Evolutionary conservation across 2,797 vertebrate species (phyloP), one percentile per base, ranked within the genome.

Genomic region (Pangasius larnaudii): DNA sequence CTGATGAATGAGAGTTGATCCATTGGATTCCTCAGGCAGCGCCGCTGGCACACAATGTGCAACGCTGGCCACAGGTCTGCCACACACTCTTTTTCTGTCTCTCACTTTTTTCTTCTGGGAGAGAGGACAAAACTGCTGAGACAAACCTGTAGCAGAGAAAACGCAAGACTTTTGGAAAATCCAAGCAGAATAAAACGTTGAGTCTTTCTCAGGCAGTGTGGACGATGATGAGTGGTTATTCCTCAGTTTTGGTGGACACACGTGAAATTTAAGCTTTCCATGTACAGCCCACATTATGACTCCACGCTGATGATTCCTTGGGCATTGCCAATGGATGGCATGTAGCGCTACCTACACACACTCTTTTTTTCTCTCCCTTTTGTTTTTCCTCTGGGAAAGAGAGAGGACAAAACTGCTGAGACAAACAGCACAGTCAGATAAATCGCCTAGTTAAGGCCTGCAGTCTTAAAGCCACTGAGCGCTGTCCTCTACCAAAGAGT

Each of bases 1-100:
- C 42, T 86, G 78, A 69, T 89, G 86, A 88, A 90, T 80, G 56
- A 90, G 78, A 79, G 72, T 82, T 24, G 58, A 89, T 88, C 90
- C 78, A 88, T 85, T 81, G 77, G 30, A 72, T 65, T 88, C 84
- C 81, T 88, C 42, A 18, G 84, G 77, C 75, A 61, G 84, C 22
- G n/a, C 58, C 75, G 18, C 49, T n/a, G 63, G 75, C 16, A n/a
- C 72, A 63, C 72, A 33, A 7, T 63, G 72, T 77, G 85, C 75
- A 42, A 39, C 27, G 33, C 49, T 58, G 85, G 39, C 72, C 56
- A 16, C 51, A 46, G 56, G 72, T 63, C 71, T 39, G 85, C 72
- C 85, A 69, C 85, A 86, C 18, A 69, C 36, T 56, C 24, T 56
- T 39, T 53, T 24, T 78, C 42, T 33, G 9, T 80, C 63, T 74